These are phyloP conservation scores for Phataginus tetradactyla DNA, from an alignment of 2,797 vertebrate species.

Conservation along the genomic window DNA sequence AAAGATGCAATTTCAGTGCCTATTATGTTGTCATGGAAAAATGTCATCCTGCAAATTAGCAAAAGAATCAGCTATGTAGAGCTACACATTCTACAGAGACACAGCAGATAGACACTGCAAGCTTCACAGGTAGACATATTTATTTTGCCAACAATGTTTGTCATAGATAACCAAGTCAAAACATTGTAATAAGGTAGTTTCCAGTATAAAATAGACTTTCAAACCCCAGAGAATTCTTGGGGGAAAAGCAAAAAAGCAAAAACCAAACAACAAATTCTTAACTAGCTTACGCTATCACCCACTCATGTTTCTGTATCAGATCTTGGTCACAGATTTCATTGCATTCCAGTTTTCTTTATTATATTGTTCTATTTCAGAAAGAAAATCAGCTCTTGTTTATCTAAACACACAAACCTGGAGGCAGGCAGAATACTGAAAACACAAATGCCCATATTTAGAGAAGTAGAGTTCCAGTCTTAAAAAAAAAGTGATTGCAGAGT, in stretches of 20 bases:
- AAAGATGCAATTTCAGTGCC: not conserved
- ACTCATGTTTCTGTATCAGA: constrained; percentile 71
- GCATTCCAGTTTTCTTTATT: constrained; percentile 64
- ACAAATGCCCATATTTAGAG: constrained; percentile 47
- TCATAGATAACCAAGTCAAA: constrained; percentile 63
- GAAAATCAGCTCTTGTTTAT: constrained; percentile 63
- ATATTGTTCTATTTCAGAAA: constrained; percentile 51
- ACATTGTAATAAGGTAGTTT: constrained; percentile 65
- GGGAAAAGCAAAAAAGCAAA: constrained; percentile 50
- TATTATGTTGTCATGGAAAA: constrained; percentile 24
- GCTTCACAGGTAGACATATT: not conserved
- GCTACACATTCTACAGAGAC: not conserved
- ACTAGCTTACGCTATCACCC: constrained; percentile 61
- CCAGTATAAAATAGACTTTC: constrained; percentile 56
- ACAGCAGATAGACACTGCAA: not conserved
- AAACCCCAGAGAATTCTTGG: constrained; percentile 56
- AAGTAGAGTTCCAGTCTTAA: not conserved
- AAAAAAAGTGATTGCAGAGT: not conserved
- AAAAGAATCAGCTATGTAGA: not conserved
- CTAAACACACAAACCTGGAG: constrained; percentile 32
- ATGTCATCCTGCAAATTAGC: not conserved
- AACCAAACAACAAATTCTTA: constrained; percentile 24
- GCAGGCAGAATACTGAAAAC: constrained; percentile 62
- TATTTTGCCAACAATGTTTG: constrained; percentile 32
- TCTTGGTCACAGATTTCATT: constrained; percentile 78